Conservation (phyloP, 2,113 vertebrate genomes). For the Pteropus alecto region DNA sequence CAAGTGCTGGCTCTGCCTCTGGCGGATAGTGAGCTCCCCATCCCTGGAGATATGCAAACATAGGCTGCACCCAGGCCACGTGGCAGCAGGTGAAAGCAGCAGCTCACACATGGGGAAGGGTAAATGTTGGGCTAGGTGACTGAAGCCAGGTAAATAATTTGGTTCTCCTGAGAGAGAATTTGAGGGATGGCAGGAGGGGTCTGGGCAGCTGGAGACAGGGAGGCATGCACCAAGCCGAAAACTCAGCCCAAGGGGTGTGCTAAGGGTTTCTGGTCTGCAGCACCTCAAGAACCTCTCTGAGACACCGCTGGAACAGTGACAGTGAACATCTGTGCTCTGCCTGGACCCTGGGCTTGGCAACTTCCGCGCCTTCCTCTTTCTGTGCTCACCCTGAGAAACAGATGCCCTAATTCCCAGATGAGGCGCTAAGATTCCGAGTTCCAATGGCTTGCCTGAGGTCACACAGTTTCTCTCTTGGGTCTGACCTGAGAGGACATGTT, state of each 20-base stretch:
- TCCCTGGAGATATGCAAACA: background rate
- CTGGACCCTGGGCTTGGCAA: background rate
- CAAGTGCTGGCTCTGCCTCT: background rate
- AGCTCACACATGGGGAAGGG: background rate
- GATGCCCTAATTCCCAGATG: background rate
- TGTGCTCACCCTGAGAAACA: background rate
- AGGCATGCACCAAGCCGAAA: background rate
- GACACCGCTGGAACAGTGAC: fast-evolving
- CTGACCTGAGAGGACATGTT: background rate
- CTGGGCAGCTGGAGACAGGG: background rate
- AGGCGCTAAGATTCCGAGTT: background rate
- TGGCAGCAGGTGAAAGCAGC: background rate
- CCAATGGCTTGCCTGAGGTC: background rate
- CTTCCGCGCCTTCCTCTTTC: background rate
- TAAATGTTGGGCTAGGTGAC: background rate
- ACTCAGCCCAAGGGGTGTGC: background rate
- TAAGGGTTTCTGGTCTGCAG: background rate
- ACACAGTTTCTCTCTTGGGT: background rate
- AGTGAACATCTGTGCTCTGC: fast-evolving
- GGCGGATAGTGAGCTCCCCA: background rate
- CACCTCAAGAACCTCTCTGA: background rate
- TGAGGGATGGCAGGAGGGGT: fast-evolving
- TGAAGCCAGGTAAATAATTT: background rate
- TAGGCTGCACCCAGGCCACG: background rate
- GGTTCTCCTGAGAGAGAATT: background rate